Evolutionary conservation across 2,888 invertebrate genomes (phyloP), one percentile per base, ranked within the genome.

Genomic region (Andrena marginata): DNA sequence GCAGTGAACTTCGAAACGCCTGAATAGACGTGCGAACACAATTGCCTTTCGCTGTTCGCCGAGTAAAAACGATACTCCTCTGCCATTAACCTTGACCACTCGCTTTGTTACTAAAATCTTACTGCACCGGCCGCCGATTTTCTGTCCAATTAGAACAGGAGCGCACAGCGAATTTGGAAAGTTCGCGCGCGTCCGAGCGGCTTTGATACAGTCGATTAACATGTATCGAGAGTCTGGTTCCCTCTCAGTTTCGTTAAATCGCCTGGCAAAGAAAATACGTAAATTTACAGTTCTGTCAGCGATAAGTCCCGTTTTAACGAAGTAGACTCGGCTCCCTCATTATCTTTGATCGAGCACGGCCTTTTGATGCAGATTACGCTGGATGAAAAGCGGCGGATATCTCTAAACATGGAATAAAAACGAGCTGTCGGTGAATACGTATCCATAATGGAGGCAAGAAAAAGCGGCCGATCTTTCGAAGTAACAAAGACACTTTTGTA

Each of bases 331-430:
- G 29, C 70, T 67, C 76, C 80, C 80, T 82, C 82, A 81, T 81
- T 81, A 81, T 81, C 74, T 65, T 63, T 59, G 81, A 80, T 80
- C 80, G 78, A 80, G 78, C 78, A 56, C 80, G 56, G 68, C 73
- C 73, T 76, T 82, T 80, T 67, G 75, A 82, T 82, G 82, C 80
- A 80, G 82, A 82, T 82, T 70, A 64, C 70, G 75, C 62, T 51
- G 70, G 60, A 75, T 76, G 80, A 71, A 80, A 80, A 80, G 74
- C 74, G 42, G 42, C 78, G 54, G 20, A 33, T 72, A 67, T 72
- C 78, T 78, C 80, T 80, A 72, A 72, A 78, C 78, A 56, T 51
- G 78, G 72, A 68, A 78, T 71, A 72, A 78, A 80, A 80, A 78
- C 72, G 68, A 67, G 60, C 71, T n/a, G 35, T 62, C 35, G 51